A percentile compares a stretch with the other conserved stretches of the same genome.
phyloP scores from a whole-genome alignment of 2,888 invertebrate genomes.

The Agrilus mali region DNA sequence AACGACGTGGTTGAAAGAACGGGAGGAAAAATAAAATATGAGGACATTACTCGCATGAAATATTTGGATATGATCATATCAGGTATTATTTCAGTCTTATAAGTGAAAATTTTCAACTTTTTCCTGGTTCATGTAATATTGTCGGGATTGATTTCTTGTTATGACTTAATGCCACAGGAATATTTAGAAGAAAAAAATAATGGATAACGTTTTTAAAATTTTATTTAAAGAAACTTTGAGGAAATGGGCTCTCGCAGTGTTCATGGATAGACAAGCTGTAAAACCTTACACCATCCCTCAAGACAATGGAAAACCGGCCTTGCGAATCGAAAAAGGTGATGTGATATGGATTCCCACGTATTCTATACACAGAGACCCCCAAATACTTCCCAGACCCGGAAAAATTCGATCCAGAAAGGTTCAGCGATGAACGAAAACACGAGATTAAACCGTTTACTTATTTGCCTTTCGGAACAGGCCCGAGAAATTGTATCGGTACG shows the following conservation, averaged over 20 bases:
- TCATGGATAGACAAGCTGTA: constrained; percentile 35
- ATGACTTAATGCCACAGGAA: too few relatives aligned
- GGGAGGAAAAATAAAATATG: neutral
- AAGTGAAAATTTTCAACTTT: too few relatives aligned
- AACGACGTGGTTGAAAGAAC: neutral
- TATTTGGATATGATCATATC: constrained; percentile 7
- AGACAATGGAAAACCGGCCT: constrained; percentile 8
- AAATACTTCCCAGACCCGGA: constrained; percentile 41
- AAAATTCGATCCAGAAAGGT: constrained; percentile 39
- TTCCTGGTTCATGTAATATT: too few relatives aligned
- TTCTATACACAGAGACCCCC: constrained; percentile 41
- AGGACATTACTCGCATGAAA: constrained; percentile 1
- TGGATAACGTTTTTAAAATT: too few relatives aligned
- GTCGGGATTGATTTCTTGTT: too few relatives aligned
- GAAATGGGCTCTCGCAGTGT: constrained; percentile 35
- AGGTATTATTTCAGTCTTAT: neutral
- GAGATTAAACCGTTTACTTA: constrained; percentile 37
- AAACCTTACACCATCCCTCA: constrained; percentile 30
- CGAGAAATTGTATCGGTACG: constrained; percentile 27
- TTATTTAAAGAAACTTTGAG: constrained; percentile 33
- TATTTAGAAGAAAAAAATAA: too few relatives aligned
- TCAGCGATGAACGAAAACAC: constrained; percentile 38
- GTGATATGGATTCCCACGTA: constrained; percentile 34
- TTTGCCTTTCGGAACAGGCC: constrained; percentile 38
- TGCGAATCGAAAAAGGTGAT: constrained; percentile 2